Percentiles rank a stretch among this genome's conserved stretches.
These are phyloP conservation scores for Phorcus lineatus DNA, from an alignment of 2,888 invertebrate genomes.

Conservation along the genomic window DNA sequence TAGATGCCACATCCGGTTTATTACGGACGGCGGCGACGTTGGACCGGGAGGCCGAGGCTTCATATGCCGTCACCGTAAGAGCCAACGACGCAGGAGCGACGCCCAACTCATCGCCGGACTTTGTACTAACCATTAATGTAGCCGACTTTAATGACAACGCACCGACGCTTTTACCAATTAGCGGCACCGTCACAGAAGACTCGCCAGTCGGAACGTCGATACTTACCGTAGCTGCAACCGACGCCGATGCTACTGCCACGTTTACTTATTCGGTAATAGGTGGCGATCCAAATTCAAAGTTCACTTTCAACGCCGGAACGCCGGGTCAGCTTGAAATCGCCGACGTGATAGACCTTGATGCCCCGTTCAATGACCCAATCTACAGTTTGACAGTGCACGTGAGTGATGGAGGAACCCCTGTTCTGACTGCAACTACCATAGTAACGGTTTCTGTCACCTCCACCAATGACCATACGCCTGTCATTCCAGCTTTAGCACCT, in stretches of 20 bases:
- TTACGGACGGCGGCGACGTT: conserved; percentile 20
- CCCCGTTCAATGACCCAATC: conserved; percentile 40
- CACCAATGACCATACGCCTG: conserved; percentile 39
- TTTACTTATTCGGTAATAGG: conserved; percentile 42
- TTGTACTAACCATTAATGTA: conserved; percentile 7
- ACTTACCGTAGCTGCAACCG: conserved; percentile 38
- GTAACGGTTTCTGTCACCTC: conserved; percentile 33
- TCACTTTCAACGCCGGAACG: conserved; percentile 38
- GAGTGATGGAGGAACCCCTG: conserved; percentile 31
- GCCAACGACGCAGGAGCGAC: conserved; percentile 30
- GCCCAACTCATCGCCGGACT: not conserved
- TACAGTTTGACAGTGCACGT: conserved; percentile 44
- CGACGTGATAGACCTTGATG: conserved; percentile 28
- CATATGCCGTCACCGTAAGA: conserved; percentile 25
- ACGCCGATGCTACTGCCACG: conserved; percentile 42
- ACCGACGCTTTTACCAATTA: conserved; percentile 27
- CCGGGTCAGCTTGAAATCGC: conserved; percentile 41
- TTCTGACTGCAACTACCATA: conserved; percentile 28
- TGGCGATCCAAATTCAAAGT: conserved; percentile 37
- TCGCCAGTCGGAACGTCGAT: conserved; percentile 34
- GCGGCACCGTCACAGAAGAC: conserved; percentile 41
- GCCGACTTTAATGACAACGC: conserved; percentile 42
- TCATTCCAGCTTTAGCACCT: conserved; percentile 1
- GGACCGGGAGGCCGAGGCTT: conserved; percentile 16
- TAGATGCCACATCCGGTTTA: conserved; percentile 47